Conservation (phyloP, 2,113 vertebrate species). For the Anhinga rufa region DNA sequence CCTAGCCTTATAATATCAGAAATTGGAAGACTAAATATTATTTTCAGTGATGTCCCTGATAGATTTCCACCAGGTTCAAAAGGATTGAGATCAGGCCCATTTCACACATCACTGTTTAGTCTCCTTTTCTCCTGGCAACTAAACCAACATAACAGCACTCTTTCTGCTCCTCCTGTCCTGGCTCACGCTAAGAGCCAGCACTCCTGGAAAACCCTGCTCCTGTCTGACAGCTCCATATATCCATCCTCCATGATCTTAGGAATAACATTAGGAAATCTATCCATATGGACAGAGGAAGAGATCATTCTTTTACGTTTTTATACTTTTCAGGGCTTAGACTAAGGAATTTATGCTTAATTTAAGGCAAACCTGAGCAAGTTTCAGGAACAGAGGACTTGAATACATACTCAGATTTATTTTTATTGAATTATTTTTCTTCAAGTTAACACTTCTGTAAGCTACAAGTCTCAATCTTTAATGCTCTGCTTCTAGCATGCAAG, state of each 20-base stretch:
- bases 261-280: neutral
- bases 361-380: neutral
- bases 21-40: neutral
- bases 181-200: neutral
- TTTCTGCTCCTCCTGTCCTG: neutral
- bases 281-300: neutral
- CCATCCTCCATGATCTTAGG: neutral
- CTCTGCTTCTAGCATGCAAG: neutral
- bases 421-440: neutral
- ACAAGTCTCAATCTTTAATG: neutral
- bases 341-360: neutral
- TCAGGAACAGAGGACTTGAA: neutral
- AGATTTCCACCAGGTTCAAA: accelerated
- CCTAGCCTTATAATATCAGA: neutral
- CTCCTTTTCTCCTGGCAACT: neutral
- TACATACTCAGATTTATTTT: neutral
- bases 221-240: neutral
- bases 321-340: neutral
- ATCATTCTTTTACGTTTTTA: neutral
- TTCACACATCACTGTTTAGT: neutral
- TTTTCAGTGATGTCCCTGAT: neutral
- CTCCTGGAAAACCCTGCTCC: neutral
- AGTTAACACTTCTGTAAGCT: neutral
- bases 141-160: neutral
- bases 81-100: neutral